phyloP scores from a whole-genome alignment of 2,113 vertebrate genomes.

The Nesogale talazaci region DNA sequence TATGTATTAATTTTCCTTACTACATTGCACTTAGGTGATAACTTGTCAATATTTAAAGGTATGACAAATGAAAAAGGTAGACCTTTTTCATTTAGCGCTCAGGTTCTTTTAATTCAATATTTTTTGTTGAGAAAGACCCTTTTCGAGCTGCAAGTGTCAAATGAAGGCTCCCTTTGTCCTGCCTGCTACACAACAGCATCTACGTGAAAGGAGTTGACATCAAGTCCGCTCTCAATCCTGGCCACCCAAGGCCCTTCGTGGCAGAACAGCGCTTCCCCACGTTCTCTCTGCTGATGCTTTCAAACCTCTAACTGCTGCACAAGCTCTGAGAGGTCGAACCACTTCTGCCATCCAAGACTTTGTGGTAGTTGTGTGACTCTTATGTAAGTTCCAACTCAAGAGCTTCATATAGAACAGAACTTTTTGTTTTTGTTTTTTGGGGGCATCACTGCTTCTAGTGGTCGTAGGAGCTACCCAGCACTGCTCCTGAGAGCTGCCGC shows the following conservation, averaged over 20 bases:
- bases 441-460: too few species aligned
- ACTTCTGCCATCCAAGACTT: neutral
- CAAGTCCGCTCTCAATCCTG: neutral
- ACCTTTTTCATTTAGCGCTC: too few species aligned
- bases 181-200: too few species aligned
- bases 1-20: neutral
- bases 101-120: too few species aligned
- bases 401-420: neutral
- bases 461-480: too few species aligned
- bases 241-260: neutral
- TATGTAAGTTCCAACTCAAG: neutral
- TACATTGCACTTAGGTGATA: neutral
- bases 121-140: neutral
- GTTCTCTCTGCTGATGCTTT: neutral
- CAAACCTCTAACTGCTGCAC: neutral
- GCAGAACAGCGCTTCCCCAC: neutral
- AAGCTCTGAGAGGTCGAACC: neutral
- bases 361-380: too few species aligned
- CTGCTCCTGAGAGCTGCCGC: too few species aligned
- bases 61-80: too few species aligned
- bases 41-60: neutral
- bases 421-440: too few species aligned
- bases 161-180: neutral
- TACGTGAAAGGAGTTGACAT: too few species aligned
- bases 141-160: neutral